A percentile compares a stretch with the other conserved stretches of the same genome.
Evolutionary conservation across 2,888 invertebrate genomes (phyloP).

Genomic region (Macaria liturata): DNA sequence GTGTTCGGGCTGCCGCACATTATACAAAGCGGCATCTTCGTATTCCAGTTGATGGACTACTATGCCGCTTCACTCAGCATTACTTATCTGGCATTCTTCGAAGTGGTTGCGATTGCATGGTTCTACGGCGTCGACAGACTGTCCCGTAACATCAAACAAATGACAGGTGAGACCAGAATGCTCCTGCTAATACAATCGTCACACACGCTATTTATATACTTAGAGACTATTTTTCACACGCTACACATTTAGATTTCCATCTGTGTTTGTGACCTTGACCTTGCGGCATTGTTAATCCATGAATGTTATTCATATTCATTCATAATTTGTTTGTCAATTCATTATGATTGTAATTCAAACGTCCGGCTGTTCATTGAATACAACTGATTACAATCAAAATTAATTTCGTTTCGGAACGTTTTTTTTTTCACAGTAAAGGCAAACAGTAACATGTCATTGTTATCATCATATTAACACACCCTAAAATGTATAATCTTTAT

Average conservation of each 20-base stretch:
- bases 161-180: constrained; percentile 87
- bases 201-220: neutral
- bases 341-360: constrained; percentile 13
- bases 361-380: constrained; percentile 19
- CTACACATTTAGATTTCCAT: constrained; percentile 8
- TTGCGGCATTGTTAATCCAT: constrained; percentile 17
- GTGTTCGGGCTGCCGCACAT: constrained; percentile 94
- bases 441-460: constrained; percentile 25
- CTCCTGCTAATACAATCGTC: neutral
- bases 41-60: constrained; percentile 95
- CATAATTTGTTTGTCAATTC: constrained; percentile 2
- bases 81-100: constrained; percentile 96
- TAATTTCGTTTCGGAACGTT: constrained; percentile 15
- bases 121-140: constrained; percentile 93
- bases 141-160: constrained; percentile 92
- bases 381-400: constrained; percentile 24
- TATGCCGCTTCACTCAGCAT: constrained; percentile 97
- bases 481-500: constrained; percentile 30
- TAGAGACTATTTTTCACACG: constrained; percentile 5
- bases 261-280: constrained; percentile 28
- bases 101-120: constrained; percentile 96
- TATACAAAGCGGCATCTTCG: constrained; percentile 95
- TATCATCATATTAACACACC: constrained; percentile 35
- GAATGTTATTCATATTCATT: too few relatives aligned
- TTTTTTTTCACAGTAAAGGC: constrained; percentile 20